Percentiles rank a stretch among this genome's conserved stretches.
These are phyloP conservation scores for Danio albolineatus DNA, from an alignment of 2,797 vertebrate genomes.

Conservation along the genomic window DNA sequence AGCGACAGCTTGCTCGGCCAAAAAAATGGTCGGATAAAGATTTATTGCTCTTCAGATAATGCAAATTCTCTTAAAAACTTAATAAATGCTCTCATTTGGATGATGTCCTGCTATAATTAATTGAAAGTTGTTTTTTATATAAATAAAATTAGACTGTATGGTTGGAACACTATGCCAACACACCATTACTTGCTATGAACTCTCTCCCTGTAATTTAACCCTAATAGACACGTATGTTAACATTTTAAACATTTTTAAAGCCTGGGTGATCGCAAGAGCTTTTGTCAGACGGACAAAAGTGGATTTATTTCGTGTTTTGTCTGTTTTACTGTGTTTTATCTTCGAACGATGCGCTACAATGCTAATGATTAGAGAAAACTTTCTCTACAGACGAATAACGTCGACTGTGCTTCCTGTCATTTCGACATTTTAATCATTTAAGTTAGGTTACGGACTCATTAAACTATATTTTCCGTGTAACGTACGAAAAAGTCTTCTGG, in stretches of 20 bases:
- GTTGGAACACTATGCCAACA: constrained; percentile 31
- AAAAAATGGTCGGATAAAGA: not conserved
- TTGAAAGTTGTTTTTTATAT: constrained; percentile 1
- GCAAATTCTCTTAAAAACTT: not conserved
- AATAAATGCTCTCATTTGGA: not conserved
- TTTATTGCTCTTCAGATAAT: not conserved
- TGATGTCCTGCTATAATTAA: not conserved
- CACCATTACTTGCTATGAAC: constrained; percentile 26
- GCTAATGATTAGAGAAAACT: constrained; percentile 35
- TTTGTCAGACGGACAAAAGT: not conserved
- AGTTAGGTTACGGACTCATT: not conserved
- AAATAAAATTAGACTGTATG: not conserved
- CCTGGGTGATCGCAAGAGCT: not conserved
- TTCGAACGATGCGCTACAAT: constrained; percentile 13
- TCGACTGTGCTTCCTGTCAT: constrained; percentile 12
- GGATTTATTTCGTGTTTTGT: not conserved
- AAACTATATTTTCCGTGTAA: not conserved
- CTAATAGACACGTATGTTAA: not conserved
- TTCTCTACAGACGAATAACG: not conserved
- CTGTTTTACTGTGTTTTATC: constrained; percentile 11
- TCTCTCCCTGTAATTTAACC: not conserved
- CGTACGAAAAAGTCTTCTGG: not conserved
- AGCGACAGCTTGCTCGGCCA: not conserved
- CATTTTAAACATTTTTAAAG: not conserved
- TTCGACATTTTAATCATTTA: not conserved